Evolutionary conservation across 2,113 vertebrate species (phyloP), one percentile per base, ranked within the genome.

Genomic region (Lagopus muta): DNA sequence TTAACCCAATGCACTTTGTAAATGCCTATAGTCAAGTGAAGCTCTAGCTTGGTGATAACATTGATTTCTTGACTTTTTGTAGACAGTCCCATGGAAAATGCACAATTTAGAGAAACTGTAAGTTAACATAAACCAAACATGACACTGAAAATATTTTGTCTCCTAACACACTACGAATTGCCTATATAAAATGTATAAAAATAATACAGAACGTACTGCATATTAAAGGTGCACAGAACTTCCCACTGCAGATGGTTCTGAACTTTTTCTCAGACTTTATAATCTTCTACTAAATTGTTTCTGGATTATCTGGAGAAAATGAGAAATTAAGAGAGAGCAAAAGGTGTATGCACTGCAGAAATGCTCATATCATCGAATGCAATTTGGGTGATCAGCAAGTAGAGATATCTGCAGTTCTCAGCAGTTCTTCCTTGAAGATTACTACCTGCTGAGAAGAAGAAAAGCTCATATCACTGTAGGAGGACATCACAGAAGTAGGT

Each of bases 361-460:
- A 71, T 73, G 89, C 60, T 38, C 18, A 10, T 90, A 86, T 86
- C 32, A 42, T 82, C 80, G 52, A 90, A 94, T 76, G 32, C 88
- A 90, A 86, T 89, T 93, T 96, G 57, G 89, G 61, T 95, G 57
- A 95, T 90, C 90, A 96, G 87, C 82, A 96, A 93, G 79, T 61
- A 85, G 40, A 42, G n/a, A 45, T 81, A 74, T 77, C 55, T 92
- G 84, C 92, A 76, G 88, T 80, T 96, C 77, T 95, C 90, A 95
- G 90, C 80, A 92, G 76, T 80, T 80, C 86, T 76, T 89, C 60
- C 77, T 90, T 93, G 82, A 94, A 80, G 90, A 89, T 97, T 97
- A 79, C 84, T 96, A 82, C 83, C 70, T 96, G 58, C 89, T 93
- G 92, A 52, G 78, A 82, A 82, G 93, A 92, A 88, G 52, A 93